Evolutionary conservation across 2,113 vertebrate species (phyloP).

Genomic region (Spea bombifrons): DNA sequence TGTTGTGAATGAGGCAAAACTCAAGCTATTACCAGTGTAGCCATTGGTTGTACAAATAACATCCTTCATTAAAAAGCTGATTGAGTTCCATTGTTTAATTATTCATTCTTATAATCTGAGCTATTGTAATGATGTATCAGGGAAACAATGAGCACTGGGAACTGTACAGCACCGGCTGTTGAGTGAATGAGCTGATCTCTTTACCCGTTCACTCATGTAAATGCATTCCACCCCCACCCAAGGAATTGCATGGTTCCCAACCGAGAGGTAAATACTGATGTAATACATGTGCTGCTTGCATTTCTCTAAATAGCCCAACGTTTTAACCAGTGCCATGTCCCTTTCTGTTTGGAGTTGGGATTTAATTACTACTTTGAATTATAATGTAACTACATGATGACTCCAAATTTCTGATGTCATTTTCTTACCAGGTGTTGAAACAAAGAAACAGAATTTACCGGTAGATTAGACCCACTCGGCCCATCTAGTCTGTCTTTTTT

Average conservation of each 20-base stretch:
- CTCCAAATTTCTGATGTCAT: no score
- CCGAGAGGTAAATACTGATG: neutral
- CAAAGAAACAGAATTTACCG: no score
- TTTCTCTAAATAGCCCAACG: neutral
- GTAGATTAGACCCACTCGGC: no score
- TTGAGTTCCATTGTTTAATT: slow-evolving; percentile 30
- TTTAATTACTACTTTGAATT: no score
- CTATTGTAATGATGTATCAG: slow-evolving; percentile 27
- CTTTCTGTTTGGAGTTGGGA: no score
- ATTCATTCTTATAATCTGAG: slow-evolving; percentile 30
- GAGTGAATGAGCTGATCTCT: neutral
- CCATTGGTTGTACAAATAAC: neutral
- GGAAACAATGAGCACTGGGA: slow-evolving; percentile 34
- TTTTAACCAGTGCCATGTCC: no score
- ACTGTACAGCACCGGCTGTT: slow-evolving; percentile 22
- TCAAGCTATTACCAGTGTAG: slow-evolving; percentile 1
- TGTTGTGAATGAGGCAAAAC: slow-evolving; percentile 31
- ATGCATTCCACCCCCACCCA: neutral
- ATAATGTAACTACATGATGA: no score
- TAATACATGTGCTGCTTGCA: neutral
- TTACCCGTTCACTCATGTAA: neutral
- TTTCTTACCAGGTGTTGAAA: no score
- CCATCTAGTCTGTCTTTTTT: no score
- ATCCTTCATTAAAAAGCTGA: slow-evolving; percentile 23
- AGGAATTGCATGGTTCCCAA: slow-evolving; percentile 10